A percentile compares a stretch with the other conserved stretches of the same genome.
phyloP scores from a whole-genome alignment of 2,113 vertebrate species.

The Caretta caretta region DNA sequence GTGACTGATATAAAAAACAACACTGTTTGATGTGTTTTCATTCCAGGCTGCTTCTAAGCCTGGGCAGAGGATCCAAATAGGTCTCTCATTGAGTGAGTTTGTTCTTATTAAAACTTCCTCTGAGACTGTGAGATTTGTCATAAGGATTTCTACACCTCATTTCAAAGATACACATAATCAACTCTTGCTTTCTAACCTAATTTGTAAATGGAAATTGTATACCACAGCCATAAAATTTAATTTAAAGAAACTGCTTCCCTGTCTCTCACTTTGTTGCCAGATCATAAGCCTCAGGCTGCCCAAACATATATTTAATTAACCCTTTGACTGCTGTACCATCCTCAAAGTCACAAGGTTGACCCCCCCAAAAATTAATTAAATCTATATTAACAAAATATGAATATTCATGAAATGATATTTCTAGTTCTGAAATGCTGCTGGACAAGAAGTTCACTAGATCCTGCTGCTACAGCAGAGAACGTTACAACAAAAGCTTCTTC shows the following conservation, averaged over 20 bases:
- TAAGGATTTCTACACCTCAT: not conserved
- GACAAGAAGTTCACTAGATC: not conserved
- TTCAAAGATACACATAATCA: not conserved
- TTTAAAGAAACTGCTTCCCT: not conserved
- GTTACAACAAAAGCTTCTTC: not conserved
- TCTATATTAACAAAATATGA: not conserved
- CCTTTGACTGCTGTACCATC: not conserved
- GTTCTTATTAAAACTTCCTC: not conserved
- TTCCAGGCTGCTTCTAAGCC: not conserved
- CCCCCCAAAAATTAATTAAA: conserved; percentile 14
- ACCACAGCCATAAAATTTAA: not conserved
- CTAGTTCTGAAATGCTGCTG: not conserved
- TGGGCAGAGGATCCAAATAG: not conserved
- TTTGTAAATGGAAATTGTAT: not conserved
- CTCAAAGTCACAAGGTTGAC: not conserved
- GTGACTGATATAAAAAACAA: not conserved
- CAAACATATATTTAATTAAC: not conserved
- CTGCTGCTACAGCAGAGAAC: not conserved
- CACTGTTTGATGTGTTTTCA: conserved; percentile 3
- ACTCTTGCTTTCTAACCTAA: not conserved
- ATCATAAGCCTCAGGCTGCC: not conserved
- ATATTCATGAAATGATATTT: not conserved
- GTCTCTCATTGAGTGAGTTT: not conserved
- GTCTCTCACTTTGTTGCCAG: not conserved
- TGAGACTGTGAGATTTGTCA: not conserved